Evolutionary conservation across 2,888 invertebrate species (phyloP), one percentile per base, ranked within the genome.

Genomic region (Tuta absoluta): DNA sequence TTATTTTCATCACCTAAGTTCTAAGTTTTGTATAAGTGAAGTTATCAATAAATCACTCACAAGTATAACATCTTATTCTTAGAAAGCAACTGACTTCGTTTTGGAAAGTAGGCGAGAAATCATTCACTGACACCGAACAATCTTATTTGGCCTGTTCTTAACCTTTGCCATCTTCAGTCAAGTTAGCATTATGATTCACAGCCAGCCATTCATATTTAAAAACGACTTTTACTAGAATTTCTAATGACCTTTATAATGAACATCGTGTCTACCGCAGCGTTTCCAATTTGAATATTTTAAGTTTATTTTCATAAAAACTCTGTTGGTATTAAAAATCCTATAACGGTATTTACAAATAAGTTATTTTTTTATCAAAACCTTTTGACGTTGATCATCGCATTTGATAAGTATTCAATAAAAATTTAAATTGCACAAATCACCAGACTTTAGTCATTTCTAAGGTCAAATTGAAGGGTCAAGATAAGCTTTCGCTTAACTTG

Each of bases 21-120:
- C 19, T 12, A 21, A 21, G 45, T 3, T 45, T 45, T 2, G 12
- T 49, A 19, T 49, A 11, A 8, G n/a, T 45, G 17, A 17, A 17
- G 45, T n/a, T 17, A 17, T n/a, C 45, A n/a, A 45, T 45, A 45
- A 3, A 41, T 45, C n/a, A 45, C 45, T 45, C 45, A 1, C n/a
- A 45, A 45, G n/a, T n/a, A n/a, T 17, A 51, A 21, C 12, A 21
- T 21, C 19, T 21, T 23, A 12, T 51, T 51, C 51, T 51, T 51
- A 51, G 23, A 45, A 45, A 45, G 23, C 10, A 28, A 10, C 49
- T 24, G 1, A 49, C 23, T 17, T 23, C 45, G 21, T 17, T 28
- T 28, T 62, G 49, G 21, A 62, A 62, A 49, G 48, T 62, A 62
- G 33, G 51, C 51, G 33, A 41, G 14, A 49, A 12, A 51, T 56